phyloP scores from a whole-genome alignment of 2,888 invertebrate species.

The Nomada lathburiana region DNA sequence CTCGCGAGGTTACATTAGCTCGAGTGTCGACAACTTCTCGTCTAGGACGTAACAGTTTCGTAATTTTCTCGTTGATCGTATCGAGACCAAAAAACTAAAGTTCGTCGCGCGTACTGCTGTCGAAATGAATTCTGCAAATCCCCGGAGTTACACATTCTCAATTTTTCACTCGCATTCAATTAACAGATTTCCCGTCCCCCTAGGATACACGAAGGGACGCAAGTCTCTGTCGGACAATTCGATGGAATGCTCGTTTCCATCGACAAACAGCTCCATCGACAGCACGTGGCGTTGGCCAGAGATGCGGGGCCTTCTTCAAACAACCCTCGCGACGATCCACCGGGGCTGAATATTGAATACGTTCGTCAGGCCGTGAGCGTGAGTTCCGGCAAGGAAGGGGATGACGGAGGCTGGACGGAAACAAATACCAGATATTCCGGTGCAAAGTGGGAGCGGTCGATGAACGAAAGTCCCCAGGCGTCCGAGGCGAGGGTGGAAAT shows the following conservation, averaged over 20 bases:
- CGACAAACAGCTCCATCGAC: constrained; percentile 10
- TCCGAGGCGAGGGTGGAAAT: constrained; percentile 37
- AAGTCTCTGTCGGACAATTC: no score
- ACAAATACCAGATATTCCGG: constrained; percentile 75
- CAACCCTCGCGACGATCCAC: background rate
- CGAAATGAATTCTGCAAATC: no score
- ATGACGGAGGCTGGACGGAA: constrained; percentile 58
- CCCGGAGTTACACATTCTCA: no score
- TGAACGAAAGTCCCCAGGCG: constrained; percentile 69
- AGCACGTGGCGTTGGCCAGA: background rate
- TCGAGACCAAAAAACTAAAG: no score
- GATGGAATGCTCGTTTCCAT: background rate
- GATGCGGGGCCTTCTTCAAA: constrained; percentile 15
- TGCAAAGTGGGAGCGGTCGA: constrained; percentile 67
- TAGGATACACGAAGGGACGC: no score
- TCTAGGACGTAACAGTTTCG: no score
- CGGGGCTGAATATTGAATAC: constrained; percentile 61
- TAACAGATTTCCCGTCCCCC: no score
- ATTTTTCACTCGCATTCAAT: no score
- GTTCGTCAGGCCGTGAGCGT: constrained; percentile 51
- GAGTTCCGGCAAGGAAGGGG: constrained; percentile 39
- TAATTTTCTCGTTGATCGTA: no score
- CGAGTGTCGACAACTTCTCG: no score
- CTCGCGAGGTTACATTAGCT: no score
- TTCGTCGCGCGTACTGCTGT: no score